Conservation (phyloP, 1,140 invertebrate species). For the Tetraneura akinire region DNA sequence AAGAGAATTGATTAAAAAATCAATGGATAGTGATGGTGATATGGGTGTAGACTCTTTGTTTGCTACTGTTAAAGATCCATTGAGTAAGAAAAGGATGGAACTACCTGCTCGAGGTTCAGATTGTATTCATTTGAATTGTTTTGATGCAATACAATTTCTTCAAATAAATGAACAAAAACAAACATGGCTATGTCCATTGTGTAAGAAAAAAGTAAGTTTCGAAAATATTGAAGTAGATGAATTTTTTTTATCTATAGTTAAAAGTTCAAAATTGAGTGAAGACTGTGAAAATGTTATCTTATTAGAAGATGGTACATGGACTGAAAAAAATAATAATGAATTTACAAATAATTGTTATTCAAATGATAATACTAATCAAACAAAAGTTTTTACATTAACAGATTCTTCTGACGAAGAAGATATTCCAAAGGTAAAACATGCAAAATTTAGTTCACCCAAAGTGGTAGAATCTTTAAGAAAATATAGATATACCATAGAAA, state of each 20-base stretch:
- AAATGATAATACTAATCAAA: background rate
- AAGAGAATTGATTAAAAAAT: slow-evolving; percentile 33
- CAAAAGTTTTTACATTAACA: slow-evolving; percentile 36
- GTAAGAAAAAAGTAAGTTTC: slow-evolving; percentile 69
- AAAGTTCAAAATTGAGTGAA: slow-evolving; percentile 23
- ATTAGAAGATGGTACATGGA: slow-evolving; percentile 31
- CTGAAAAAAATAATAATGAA: slow-evolving; percentile 7
- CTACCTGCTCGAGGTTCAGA: slow-evolving; percentile 85
- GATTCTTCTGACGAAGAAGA: slow-evolving; percentile 2
- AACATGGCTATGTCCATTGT: slow-evolving; percentile 97
- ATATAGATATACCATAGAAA: background rate
- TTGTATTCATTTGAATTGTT: slow-evolving; percentile 96
- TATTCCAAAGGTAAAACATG: background rate
- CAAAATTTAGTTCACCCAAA: background rate
- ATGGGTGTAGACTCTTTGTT: slow-evolving; percentile 32
- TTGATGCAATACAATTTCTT: slow-evolving; percentile 91
- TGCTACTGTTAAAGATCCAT: slow-evolving; percentile 66
- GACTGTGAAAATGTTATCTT: slow-evolving; percentile 41
- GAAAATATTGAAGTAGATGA: slow-evolving; percentile 41
- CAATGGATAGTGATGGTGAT: slow-evolving; percentile 24
- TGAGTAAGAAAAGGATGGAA: slow-evolving; percentile 92
- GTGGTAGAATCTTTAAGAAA: background rate
- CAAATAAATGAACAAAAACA: slow-evolving; percentile 99
- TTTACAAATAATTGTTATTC: background rate
- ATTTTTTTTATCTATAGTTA: slow-evolving; percentile 41